Base-by-base conservation (phyloP, 2,888 invertebrate species). In the Pediacus dermestoides region DNA sequence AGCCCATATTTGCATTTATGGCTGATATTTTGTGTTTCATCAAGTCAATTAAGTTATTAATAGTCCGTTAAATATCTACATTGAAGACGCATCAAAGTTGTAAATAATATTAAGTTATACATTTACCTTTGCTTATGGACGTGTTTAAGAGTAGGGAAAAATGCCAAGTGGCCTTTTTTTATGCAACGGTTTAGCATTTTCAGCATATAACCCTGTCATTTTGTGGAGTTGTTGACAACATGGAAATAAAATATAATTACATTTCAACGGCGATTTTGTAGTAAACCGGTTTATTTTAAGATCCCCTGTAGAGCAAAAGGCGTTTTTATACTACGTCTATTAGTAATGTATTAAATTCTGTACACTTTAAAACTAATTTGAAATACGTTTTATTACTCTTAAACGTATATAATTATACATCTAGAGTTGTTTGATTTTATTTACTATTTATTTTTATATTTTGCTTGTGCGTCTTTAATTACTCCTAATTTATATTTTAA, bases 171-270 rank as follows among this genome's bases (percentile, higher is more conserved):
- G 32, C 37, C 16, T 16, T 33, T 35, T 38, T 40, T 38, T 37
- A 34, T 16, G 34, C 30, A 28, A 28, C 37, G 34, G 34, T 45
- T 50, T 50, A 45, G 45, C 48, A 50, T 52, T 52, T 52, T 50
- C 43, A 43, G 47, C 50, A 31, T 44, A 52, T 50, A 50, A 50
- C 40, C 46, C 44, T 32, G 34, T 21, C 34, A 48, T 46, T 50
- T 47, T 48, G 52, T 53, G 33, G 43, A 34, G 47, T 47, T 45
- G 52, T 50, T 52, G 52, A 52, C 52, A 52, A 38, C 31, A 16
- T 33, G 15, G 33, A 22, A 42, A 45, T 38, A 36, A 42, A 45
- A 45, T 38, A 35, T 44, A 44, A 44, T 44, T 41, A 41, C 38
- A 33, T 41, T 37, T 16, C 32, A 35, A 35, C 36, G 37, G 34